Conservation (phyloP, 2,797 vertebrate genomes). For the Merluccius polli region DNA sequence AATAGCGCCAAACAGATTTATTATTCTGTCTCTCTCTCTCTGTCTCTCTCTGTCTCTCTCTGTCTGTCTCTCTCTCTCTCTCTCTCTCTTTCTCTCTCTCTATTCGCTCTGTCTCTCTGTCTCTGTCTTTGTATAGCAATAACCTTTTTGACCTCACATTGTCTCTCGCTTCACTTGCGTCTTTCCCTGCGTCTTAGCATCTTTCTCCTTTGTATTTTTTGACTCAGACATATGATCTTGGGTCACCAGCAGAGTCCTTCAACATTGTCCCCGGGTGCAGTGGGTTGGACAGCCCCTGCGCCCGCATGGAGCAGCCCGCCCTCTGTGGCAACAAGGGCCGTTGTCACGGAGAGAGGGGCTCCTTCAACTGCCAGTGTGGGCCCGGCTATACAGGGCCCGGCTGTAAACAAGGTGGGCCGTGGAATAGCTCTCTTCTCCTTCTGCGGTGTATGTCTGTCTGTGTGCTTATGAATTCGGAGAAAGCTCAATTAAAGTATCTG, state of each 20-base stretch:
- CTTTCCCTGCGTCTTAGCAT: background rate
- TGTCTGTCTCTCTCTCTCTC: no score
- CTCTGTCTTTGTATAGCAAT: no score
- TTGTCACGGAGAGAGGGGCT: conserved; percentile 76
- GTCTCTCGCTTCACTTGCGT: background rate
- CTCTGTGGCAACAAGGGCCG: conserved; percentile 75
- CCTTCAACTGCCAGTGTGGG: conserved; percentile 77
- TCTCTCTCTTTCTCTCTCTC: background rate
- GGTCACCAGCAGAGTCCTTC: conserved; percentile 76
- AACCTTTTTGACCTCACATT: background rate
- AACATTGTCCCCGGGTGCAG: conserved; percentile 75
- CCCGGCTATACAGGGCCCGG: conserved; percentile 70
- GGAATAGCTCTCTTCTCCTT: no score
- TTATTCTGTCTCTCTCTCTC: no score
- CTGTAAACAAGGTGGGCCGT: conserved; percentile 57
- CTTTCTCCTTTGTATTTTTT: background rate
- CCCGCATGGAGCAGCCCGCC: conserved; percentile 62
- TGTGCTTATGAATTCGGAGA: background rate
- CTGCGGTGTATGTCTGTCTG: background rate
- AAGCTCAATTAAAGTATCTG: no score
- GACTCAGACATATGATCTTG: conserved; percentile 81
- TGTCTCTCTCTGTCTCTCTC: no score
- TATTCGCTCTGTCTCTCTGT: conserved; percentile 7
- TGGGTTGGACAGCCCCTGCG: conserved; percentile 72
- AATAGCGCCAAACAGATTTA: no score